A percentile compares a stretch with the other conserved stretches of the same genome.
Evolutionary conservation across 1,140 invertebrate genomes (phyloP).

Genomic region (Chelonus insularis): DNA sequence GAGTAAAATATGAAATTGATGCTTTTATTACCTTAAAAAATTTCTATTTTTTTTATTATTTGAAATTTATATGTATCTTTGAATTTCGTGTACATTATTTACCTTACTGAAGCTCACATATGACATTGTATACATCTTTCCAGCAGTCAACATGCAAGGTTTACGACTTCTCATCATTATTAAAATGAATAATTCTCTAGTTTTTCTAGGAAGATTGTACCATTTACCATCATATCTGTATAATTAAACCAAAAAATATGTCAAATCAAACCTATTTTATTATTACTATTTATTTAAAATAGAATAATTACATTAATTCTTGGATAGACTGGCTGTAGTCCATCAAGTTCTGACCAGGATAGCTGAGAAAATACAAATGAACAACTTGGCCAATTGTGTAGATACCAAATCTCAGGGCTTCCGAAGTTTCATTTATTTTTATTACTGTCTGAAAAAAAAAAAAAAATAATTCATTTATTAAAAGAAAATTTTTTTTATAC

Average conservation of each 20-base stretch:
- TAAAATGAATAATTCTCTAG: constrained; percentile 17
- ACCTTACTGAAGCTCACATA: constrained; percentile 17
- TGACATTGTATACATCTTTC: constrained; percentile 28
- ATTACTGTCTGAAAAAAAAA: constrained; percentile 4
- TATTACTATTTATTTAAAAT: not conserved
- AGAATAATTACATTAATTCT: constrained; percentile 14
- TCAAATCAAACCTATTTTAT: not conserved
- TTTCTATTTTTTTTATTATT: not conserved
- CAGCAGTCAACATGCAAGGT: constrained; percentile 27
- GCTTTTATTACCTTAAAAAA: constrained; percentile 19
- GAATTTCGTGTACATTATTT: not conserved
- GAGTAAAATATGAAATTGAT: constrained; percentile 17
- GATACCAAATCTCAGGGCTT: constrained; percentile 5
- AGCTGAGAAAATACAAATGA: constrained; percentile 23
- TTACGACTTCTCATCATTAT: constrained; percentile 26
- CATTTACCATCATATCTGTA: constrained; percentile 24
- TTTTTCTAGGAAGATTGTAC: constrained; percentile 22
- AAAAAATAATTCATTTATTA: too few species aligned
- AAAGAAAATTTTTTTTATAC: too few species aligned
- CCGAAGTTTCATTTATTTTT: not conserved
- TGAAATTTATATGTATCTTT: not conserved
- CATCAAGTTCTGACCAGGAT: constrained; percentile 21
- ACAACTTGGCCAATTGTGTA: constrained; percentile 1
- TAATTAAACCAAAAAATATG: constrained; percentile 9
- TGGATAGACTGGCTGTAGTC: constrained; percentile 3